These are phyloP conservation scores for Buathra laborator DNA, from an alignment of 2,888 invertebrate species.

Conservation along the genomic window DNA sequence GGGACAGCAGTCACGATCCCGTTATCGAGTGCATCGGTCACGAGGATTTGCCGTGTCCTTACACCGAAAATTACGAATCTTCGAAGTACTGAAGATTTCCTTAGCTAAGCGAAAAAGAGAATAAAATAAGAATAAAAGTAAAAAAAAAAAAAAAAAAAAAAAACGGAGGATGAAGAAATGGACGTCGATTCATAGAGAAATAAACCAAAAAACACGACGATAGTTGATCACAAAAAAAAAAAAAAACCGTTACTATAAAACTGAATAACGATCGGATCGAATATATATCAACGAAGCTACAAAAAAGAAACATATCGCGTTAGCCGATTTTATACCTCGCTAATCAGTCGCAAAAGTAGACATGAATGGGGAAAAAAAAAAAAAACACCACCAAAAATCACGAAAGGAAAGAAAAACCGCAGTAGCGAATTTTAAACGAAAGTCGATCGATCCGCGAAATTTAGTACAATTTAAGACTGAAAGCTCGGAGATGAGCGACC, in stretches of 20 bases:
- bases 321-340: conserved; percentile 70
- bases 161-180: conserved; percentile 32
- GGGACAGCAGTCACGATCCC: conserved; percentile 97
- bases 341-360: conserved; percentile 28
- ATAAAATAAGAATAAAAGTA: not conserved
- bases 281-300: conserved; percentile 62
- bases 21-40: conserved; percentile 94
- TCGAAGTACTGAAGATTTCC: conserved; percentile 58
- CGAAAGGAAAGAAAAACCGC: conserved; percentile 29
- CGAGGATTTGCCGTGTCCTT: conserved; percentile 87
- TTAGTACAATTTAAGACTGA: conserved; percentile 79
- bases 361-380: conserved; percentile 2
- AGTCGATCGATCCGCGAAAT: conserved; percentile 59
- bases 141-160: conserved; percentile 36
- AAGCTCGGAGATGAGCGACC: conserved; percentile 68
- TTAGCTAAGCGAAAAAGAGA: not conserved
- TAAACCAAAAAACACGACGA: conserved; percentile 44
- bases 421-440: conserved; percentile 51
- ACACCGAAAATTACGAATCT: conserved; percentile 78
- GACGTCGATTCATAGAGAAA: conserved; percentile 28
- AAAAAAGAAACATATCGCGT: conserved; percentile 72
- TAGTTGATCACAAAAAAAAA: conserved; percentile 62
- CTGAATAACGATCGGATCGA: conserved; percentile 40
- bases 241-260: conserved; percentile 44
- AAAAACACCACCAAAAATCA: conserved; percentile 16